Percentiles rank a stretch among this genome's conserved stretches.
These are phyloP conservation scores for Hypsopygia costalis DNA, from an alignment of 2,888 invertebrate genomes.

Conservation along the genomic window DNA sequence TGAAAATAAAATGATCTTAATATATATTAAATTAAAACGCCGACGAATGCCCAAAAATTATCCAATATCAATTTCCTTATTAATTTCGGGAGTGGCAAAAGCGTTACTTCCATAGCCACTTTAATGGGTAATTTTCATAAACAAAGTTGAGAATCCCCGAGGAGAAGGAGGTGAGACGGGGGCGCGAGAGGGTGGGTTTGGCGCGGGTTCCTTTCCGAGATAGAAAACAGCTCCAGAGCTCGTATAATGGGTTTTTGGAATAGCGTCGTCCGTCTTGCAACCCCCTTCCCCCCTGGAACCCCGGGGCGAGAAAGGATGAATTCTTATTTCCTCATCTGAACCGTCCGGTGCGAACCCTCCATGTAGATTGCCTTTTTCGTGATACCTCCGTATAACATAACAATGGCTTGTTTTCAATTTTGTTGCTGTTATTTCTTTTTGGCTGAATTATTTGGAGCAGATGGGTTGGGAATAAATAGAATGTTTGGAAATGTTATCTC, in stretches of 20 bases:
- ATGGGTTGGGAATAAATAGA: background rate
- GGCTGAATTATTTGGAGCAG: constrained; percentile 9
- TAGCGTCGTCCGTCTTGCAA: constrained; percentile 85
- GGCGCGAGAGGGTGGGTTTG: constrained; percentile 37
- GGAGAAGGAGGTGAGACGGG: constrained; percentile 31
- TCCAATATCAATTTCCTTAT: constrained; percentile 78
- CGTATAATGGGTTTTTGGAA: constrained; percentile 87
- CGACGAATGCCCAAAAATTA: constrained; percentile 49
- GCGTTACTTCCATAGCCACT: constrained; percentile 79
- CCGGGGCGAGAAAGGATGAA: constrained; percentile 77
- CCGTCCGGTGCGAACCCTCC: constrained; percentile 76
- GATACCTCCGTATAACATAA: constrained; percentile 75
- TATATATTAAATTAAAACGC: constrained; percentile 14
- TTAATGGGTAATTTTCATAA: constrained; percentile 80
- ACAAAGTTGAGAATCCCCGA: constrained; percentile 75
- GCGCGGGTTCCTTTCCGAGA: constrained; percentile 72
- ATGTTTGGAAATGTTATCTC: background rate
- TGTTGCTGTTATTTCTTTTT: constrained; percentile 53
- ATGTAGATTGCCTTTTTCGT: constrained; percentile 78
- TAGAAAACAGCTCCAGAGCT: constrained; percentile 83
- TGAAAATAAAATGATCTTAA: constrained; percentile 1
- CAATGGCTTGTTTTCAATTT: constrained; percentile 79
- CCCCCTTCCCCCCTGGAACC: constrained; percentile 40
- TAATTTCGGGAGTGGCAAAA: constrained; percentile 77
- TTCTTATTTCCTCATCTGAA: constrained; percentile 80